Percentiles rank a stretch among this genome's conserved stretches.
Conservation (phyloP, 2,888 invertebrate genomes). For the Chalcis sispes region DNA sequence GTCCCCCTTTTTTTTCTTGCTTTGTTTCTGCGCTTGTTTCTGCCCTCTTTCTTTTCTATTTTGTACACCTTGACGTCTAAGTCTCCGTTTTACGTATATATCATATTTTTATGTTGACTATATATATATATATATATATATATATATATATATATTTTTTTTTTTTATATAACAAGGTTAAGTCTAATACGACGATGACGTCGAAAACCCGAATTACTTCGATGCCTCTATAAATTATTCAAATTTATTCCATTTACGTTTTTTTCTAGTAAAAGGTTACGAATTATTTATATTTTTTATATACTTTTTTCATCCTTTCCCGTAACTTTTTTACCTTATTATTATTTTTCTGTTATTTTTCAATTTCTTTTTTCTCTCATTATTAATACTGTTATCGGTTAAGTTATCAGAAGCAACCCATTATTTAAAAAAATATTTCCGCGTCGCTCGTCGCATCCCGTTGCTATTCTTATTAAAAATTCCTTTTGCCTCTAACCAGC, state of each 20-base stretch:
- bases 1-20: not conserved
- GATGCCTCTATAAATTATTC: conserved; percentile 18
- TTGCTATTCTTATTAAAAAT: not conserved
- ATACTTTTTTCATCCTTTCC: not conserved
- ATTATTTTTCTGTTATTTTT: not conserved
- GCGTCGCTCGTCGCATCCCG: conserved; percentile 14
- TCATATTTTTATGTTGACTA: conserved; percentile 5
- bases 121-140: not conserved
- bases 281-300: conserved; percentile 7
- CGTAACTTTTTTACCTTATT: not conserved
- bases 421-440: conserved; percentile 39
- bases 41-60: not conserved
- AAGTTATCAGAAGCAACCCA: conserved; percentile 20
- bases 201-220: conserved; percentile 35
- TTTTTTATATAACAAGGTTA: conserved; percentile 9
- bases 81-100: conserved; percentile 6
- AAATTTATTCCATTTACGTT: not conserved
- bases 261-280: not conserved
- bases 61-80: conserved; percentile 36
- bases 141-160: not conserved
- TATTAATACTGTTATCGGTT: conserved; percentile 25
- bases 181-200: conserved; percentile 18
- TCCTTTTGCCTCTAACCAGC: conserved; percentile 47
- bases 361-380: not conserved
- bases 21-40: too few species aligned